Evolutionary conservation across 2,888 invertebrate species (phyloP), one percentile per base, ranked within the genome.

Genomic region (Perdita meconis): DNA sequence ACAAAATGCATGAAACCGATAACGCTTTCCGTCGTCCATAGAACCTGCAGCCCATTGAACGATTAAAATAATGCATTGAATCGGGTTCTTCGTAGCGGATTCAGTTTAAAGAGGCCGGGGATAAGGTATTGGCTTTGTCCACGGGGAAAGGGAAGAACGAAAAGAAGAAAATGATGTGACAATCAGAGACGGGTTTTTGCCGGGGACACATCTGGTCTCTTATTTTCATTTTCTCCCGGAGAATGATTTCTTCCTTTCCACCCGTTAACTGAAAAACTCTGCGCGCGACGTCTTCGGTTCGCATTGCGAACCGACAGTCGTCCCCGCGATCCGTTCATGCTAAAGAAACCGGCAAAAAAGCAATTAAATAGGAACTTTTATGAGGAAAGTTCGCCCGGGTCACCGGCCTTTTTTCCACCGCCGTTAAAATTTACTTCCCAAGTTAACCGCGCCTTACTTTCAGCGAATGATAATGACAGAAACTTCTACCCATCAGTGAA

Each of bases 161-260:
- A 61, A 77, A 67, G 79, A 77, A 73, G 84, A 72, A 71, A 84
- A 82, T 69, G 84, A 80, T 68, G 82, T 84, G 84, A 84, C 84
- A 84, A 82, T 78, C 82, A 70, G 76, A 68, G 51, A 34, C 47
- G 69, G 78, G 67, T 84, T 86, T 86, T 86, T 86, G 72, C 63
- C 73, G 2, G 67, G 83, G 86, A 80, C 86, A 73, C 86, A 86
- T 83, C 87, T 87, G 87, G 75, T 84, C 80, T 78, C 86, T 86
- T 82, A 86, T 86, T 87, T 86, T 86, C 84, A 86, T 87, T 86
- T 86, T 86, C 81, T 76, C 78, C 57, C 44, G 57, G 77, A 80
- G 47, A 84, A 81, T 86, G 78, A 87, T 87, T 86, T 81, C 84
- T 77, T 78, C 59, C 76, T 61, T 80, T 34, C 68, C 16, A n/a